Percentiles rank a stretch among this genome's conserved stretches.
These are phyloP conservation scores for Harpalus rufipes DNA, from an alignment of 2,888 invertebrate species.

Conservation along the genomic window DNA sequence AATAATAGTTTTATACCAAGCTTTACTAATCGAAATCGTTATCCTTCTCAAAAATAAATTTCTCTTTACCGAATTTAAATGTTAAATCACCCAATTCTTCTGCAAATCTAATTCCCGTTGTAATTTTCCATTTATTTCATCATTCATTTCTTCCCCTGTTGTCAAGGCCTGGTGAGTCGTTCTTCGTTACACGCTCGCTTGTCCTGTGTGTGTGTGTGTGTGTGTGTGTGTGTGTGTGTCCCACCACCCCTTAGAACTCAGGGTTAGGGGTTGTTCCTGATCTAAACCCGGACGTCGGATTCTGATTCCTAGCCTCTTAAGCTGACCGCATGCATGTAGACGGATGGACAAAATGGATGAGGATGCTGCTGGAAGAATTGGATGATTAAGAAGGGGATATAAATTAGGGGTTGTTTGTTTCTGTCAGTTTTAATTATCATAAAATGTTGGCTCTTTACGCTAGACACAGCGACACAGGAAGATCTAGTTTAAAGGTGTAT, in stretches of 20 bases:
- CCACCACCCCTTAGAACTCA: neutral
- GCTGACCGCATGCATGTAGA: constrained; percentile 15
- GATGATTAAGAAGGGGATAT: neutral
- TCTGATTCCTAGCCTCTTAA: constrained; percentile 16
- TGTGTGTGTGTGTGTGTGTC: too few species aligned
- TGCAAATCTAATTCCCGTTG: neutral
- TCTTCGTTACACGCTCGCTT: constrained; percentile 48
- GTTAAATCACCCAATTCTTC: constrained; percentile 2
- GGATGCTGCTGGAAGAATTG: neutral
- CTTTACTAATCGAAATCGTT: neutral
- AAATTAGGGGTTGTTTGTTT: neutral
- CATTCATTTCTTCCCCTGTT: constrained; percentile 1
- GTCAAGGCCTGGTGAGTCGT: constrained; percentile 32
- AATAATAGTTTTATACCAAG: neutral
- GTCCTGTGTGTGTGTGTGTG: neutral
- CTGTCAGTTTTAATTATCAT: neutral
- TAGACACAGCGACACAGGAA: neutral
- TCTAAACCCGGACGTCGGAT: constrained; percentile 14
- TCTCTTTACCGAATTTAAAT: neutral
- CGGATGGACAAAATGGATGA: neutral
- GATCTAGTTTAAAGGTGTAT: too few species aligned
- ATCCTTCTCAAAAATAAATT: neutral
- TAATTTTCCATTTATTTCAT: neutral
- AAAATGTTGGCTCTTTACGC: neutral
- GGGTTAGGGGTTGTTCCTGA: constrained; percentile 1